Conservation (phyloP, 2,113 vertebrate genomes). For the Sula dactylatra region DNA sequence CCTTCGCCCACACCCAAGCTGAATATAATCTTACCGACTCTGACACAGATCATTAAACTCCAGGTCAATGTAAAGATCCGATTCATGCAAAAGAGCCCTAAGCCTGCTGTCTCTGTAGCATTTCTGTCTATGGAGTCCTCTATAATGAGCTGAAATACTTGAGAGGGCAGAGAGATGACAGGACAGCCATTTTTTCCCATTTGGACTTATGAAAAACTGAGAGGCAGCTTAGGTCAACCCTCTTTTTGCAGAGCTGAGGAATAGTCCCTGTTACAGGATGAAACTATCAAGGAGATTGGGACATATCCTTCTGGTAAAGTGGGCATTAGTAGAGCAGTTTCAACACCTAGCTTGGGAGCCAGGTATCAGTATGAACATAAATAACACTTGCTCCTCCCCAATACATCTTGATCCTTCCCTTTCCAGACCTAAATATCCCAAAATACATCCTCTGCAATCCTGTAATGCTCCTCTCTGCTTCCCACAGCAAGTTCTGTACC, state of each 20-base stretch:
- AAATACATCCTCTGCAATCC: rapidly evolving
- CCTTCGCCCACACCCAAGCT: not conserved
- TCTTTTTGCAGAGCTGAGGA: not conserved
- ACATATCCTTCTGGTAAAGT: not conserved
- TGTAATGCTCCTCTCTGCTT: not conserved
- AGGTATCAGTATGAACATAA: not conserved
- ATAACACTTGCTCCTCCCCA: not conserved
- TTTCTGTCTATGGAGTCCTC: not conserved
- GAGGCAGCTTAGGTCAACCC: not conserved
- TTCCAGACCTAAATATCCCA: not conserved
- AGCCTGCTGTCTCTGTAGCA: not conserved
- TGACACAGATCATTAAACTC: not conserved
- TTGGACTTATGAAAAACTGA: not conserved
- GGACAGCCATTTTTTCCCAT: not conserved
- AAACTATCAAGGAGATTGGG: not conserved
- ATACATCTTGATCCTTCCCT: not conserved
- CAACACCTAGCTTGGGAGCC: not conserved
- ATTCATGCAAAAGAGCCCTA: not conserved
- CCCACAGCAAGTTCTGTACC: not conserved
- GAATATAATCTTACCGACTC: not conserved
- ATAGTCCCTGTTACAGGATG: not conserved
- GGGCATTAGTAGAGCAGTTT: rapidly evolving
- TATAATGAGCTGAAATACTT: not conserved
- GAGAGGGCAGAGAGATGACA: not conserved
- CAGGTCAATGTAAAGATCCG: not conserved